phyloP scores from a whole-genome alignment of 2,113 vertebrate species.

The Marcusenius ussheri region DNA sequence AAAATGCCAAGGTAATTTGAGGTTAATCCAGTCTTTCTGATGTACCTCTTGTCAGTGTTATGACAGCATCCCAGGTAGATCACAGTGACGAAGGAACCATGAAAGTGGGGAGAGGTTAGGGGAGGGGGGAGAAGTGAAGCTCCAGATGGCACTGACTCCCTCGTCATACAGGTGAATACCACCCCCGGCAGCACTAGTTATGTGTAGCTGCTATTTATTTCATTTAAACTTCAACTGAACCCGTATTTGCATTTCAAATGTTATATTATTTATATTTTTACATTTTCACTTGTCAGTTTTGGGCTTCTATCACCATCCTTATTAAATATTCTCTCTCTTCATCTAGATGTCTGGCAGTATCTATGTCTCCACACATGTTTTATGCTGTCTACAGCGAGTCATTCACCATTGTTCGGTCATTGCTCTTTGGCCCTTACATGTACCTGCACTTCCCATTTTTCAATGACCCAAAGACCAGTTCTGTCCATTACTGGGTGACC shows the following conservation, averaged over 20 bases:
- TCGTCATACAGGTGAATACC: not conserved
- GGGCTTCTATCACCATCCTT: not conserved
- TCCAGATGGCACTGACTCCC: not conserved
- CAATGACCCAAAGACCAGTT: not conserved
- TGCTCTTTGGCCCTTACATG: not conserved
- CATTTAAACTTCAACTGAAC: slow-evolving; percentile 11
- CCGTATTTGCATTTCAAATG: not conserved
- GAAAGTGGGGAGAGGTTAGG: not conserved
- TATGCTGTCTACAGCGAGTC: not conserved
- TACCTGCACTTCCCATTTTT: not conserved
- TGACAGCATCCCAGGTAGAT: not conserved
- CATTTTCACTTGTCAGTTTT: not conserved
- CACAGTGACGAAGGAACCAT: not conserved
- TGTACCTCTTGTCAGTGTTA: not conserved
- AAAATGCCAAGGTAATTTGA: not conserved
- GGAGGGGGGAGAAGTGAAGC: not conserved
- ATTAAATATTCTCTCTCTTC: slow-evolving; percentile 4
- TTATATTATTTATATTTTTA: slow-evolving; percentile 7
- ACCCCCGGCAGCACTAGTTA: not conserved
- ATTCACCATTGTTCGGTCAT: not conserved
- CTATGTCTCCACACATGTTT: not conserved
- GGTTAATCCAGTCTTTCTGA: not conserved
- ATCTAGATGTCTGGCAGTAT: slow-evolving; percentile 1
- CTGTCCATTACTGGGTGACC: not conserved
- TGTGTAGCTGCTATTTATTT: not conserved